Evolutionary conservation across 1,140 invertebrate genomes (phyloP).

Genomic region (Teleogryllus occipitalis): DNA sequence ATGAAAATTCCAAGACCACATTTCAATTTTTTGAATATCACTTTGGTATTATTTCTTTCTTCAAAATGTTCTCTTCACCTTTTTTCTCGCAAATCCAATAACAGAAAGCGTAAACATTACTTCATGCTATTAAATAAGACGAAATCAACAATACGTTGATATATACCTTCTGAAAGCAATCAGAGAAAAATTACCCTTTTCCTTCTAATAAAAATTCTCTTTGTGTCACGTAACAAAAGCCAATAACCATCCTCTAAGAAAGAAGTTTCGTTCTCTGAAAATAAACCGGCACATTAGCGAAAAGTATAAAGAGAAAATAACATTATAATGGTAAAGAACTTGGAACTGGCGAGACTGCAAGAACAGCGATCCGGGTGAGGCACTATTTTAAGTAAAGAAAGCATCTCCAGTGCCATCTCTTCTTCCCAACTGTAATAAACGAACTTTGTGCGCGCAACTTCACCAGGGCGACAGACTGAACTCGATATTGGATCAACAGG

Average conservation of each 20-base stretch:
- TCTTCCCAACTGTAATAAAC: background rate
- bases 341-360: background rate
- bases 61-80: too few relatives aligned
- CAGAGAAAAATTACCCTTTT: too few relatives aligned
- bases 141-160: too few relatives aligned
- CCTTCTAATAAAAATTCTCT: too few relatives aligned
- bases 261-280: background rate
- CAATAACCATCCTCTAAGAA: background rate
- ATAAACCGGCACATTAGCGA: background rate
- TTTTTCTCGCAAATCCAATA: too few relatives aligned
- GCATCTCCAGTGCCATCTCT: background rate
- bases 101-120: too few relatives aligned
- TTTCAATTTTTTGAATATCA: too few relatives aligned
- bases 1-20: too few relatives aligned
- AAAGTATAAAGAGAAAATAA: background rate
- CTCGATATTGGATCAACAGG: slow-evolving; percentile 3
- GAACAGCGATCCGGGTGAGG: background rate
- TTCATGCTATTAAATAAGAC: too few relatives aligned
- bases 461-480: background rate
- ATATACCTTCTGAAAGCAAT: too few relatives aligned
- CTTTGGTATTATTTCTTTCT: too few relatives aligned
- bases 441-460: background rate
- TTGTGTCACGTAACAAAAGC: too few relatives aligned
- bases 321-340: background rate
- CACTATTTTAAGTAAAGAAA: background rate